Percentiles rank a stretch among this genome's conserved stretches.
Evolutionary conservation across 2,113 vertebrate species (phyloP).

Genomic region (Ailurus styani): DNA sequence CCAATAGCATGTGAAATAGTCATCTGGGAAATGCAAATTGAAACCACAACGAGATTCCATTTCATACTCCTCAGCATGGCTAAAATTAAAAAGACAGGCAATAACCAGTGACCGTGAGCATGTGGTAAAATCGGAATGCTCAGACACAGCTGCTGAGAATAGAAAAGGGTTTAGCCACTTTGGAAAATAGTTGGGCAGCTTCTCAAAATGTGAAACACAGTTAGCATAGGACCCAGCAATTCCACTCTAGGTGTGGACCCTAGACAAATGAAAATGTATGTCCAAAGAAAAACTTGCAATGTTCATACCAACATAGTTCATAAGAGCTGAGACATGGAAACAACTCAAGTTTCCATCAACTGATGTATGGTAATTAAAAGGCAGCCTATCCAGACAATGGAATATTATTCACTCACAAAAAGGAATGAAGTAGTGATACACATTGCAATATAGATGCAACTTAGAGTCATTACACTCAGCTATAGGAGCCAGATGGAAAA

Average conservation of each 20-base stretch:
- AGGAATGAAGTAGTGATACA: not conserved
- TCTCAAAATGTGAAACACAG: not conserved
- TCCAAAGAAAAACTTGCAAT: not conserved
- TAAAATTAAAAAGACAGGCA: not conserved
- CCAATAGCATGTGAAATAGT: not conserved
- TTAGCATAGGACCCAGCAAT: not conserved
- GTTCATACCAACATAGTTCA: not conserved
- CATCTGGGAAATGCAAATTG: not conserved
- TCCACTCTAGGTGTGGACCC: not conserved
- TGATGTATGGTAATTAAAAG: not conserved
- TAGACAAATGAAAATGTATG: not conserved
- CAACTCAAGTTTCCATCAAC: not conserved
- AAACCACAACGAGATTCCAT: not conserved
- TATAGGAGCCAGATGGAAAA: not conserved
- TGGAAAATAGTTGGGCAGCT: not conserved
- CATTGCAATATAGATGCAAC: not conserved
- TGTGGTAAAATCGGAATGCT: not conserved
- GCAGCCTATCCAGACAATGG: too few species aligned
- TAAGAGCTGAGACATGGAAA: not conserved
- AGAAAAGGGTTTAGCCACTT: not conserved
- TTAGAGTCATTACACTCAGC: not conserved
- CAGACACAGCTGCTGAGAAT: not conserved
- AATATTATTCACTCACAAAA: not conserved
- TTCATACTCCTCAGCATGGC: not conserved
- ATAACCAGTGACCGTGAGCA: not conserved